phyloP scores from a whole-genome alignment of 2,888 invertebrate species.

The Elegia similella region DNA sequence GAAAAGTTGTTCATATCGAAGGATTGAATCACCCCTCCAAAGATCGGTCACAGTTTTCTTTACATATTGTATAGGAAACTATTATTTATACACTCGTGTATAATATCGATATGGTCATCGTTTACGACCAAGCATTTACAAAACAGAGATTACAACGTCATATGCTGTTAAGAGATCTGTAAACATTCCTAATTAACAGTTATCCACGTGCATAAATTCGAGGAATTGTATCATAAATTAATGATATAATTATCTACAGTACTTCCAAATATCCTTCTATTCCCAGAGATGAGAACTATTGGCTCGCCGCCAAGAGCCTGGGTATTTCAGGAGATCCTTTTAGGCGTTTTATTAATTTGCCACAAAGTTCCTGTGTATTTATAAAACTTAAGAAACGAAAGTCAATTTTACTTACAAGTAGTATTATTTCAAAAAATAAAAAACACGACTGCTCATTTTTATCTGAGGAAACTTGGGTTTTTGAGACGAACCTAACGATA shows the following conservation, averaged over 20 bases:
- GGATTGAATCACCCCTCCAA: too few species aligned
- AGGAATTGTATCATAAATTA: not conserved
- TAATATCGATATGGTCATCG: not conserved
- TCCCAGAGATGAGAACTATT: conserved; percentile 53
- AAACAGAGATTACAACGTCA: not conserved
- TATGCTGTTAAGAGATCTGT: conserved; percentile 2
- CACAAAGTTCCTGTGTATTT: conserved; percentile 59
- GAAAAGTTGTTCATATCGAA: too few species aligned
- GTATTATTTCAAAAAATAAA: not conserved
- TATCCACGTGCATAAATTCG: not conserved
- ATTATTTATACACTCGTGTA: too few species aligned
- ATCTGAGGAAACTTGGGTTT: too few species aligned
- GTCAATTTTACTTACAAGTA: not conserved
- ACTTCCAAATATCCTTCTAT: conserved; percentile 36
- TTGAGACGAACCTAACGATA: too few species aligned
- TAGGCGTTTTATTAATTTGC: conserved; percentile 76
- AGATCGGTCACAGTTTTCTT: too few species aligned
- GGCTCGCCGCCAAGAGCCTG: conserved; percentile 56
- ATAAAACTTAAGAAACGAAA: conserved; percentile 3
- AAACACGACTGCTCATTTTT: too few species aligned
- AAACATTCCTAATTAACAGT: conserved; percentile 2
- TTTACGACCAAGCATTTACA: conserved; percentile 1
- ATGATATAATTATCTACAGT: conserved; percentile 24
- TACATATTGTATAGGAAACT: too few species aligned
- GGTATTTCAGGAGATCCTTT: conserved; percentile 75